Evolutionary conservation across 2,113 vertebrate species (phyloP), one percentile per base, ranked within the genome.

Genomic region (Dipodomys merriami): DNA sequence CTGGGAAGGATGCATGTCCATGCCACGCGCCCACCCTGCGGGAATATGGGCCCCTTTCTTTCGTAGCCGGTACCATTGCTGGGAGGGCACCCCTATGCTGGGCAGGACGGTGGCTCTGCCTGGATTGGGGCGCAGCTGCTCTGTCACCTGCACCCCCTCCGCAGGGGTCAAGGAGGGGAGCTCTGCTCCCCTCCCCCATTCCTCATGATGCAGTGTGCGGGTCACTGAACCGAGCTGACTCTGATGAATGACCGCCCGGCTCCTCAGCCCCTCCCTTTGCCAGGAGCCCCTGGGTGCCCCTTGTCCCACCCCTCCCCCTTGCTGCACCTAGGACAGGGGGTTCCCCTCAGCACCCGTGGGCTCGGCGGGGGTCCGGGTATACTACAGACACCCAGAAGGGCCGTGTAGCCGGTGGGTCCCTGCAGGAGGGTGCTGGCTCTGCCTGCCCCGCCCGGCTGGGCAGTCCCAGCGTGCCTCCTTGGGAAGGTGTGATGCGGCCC

Each of bases 21-120:
- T 57, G 53, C 53, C 53, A 18, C 15, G 53, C 53, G 1, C 53
- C 53, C 53, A 57, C 53, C 53, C 49, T 49, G 80, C n/a, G 7
- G 78, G 22, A 27, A 15, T 6, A 0, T 5, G 3, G 29, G 39
- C 49, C 2, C 25, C 27, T 30, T 39, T 8, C 1, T 29, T 64
- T 29, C 35, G 27, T 4, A 22, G 3, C 30, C 46, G 0, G 0
- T 5, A 1, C 69, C n/a, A 0, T 3, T 2, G 12, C 53, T 10
- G 1, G 2, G 3, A 6, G 62, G 53, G 25, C 23, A 9, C 33
- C 23, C 9, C 5, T n/a, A 13, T 64, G 23, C 73, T 27, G 8
- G 35, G 5, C 1, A 0, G 1, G 20, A n/a, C 73, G 49, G 65
- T 10, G 27, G 35, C 39, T 57, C 18, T 49, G 57, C 25, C 25